Percentiles rank a stretch among this genome's conserved stretches.
Conservation (phyloP, 1,140 invertebrate species). For the Pemphigus obesinymphae region DNA sequence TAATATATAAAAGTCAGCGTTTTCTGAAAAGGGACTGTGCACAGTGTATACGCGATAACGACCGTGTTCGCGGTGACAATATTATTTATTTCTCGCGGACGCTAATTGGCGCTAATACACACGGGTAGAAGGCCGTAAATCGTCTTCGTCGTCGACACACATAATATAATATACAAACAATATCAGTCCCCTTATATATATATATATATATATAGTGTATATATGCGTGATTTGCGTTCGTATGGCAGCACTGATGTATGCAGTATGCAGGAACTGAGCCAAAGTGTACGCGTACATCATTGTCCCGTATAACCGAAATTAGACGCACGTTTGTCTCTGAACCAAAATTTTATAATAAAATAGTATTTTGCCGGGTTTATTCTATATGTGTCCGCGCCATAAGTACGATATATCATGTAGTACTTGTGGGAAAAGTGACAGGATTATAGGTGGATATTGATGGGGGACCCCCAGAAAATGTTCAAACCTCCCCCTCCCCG, state of each 20-base stretch:
- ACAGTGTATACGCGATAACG: not conserved
- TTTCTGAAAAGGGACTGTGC: not conserved
- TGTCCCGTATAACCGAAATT: not conserved
- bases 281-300: not conserved
- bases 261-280: not conserved
- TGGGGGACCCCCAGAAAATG: no score
- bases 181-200: no score
- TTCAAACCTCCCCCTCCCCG: no score
- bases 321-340: no score
- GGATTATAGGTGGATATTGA: no score
- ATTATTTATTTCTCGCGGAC: slow-evolving; percentile 8
- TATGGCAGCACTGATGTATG: not conserved
- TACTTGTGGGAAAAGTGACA: no score
- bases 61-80: not conserved
- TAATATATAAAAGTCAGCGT: not conserved
- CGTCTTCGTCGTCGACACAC: not conserved
- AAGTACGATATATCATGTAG: no score
- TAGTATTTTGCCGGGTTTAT: no score
- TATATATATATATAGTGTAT: not conserved
- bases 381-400: no score
- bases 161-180: not conserved
- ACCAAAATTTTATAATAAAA: no score
- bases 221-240: not conserved
- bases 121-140: slow-evolving; percentile 4
- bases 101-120: slow-evolving; percentile 36